Base-by-base conservation (phyloP, 2,113 vertebrate genomes). In the Daboia siamensis region DNA sequence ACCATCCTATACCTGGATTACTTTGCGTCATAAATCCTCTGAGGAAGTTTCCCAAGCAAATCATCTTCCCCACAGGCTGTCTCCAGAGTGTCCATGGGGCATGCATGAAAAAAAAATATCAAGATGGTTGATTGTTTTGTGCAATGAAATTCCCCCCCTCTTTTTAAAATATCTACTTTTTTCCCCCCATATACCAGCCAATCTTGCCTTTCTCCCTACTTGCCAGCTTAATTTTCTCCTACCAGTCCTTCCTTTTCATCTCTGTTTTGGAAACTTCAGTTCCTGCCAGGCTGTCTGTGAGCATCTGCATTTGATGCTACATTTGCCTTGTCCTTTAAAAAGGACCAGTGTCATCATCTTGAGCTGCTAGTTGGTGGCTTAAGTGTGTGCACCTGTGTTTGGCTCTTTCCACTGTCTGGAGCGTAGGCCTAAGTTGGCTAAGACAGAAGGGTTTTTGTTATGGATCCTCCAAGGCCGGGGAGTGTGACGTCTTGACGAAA, bases 161-260 rank as follows among this genome's bases (percentile, higher is more conserved):
- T n/a, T 74, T 74, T 74, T 74, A 4, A 64, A 64, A 64, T 1
- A 4, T n/a, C 61, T n/a, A 21, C 55, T 54, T 24, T 44, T 6
- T 3, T 2, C 3, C 1, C 1, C 1, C 21, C n/a, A 6, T 23
- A 11, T 2, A 24, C 2, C 23, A 17, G 6, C 15, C 69, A 39
- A 20, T 6, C 7, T 20, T 33, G 39, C 8, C 17, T 80, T 80
- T 44, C 74, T 39, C 74, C 33, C 33, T 20, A 80, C 17, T 44
- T 39, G 33, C 74, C 33, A 80, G 74, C 17, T 8, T 33, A 80
- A 21, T 21, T 21, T 39, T 80, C 17, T 39, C 74, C 7, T 21
- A 21, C 17, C 33, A 21, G 74, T 21, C 74, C 17, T 80, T 39
- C 33, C 26, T 44, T 44, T 46, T 57, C 6, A 13, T 15, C 48